Base-by-base conservation (phyloP, 2,888 invertebrate species). In the Pedicia rivosa region DNA sequence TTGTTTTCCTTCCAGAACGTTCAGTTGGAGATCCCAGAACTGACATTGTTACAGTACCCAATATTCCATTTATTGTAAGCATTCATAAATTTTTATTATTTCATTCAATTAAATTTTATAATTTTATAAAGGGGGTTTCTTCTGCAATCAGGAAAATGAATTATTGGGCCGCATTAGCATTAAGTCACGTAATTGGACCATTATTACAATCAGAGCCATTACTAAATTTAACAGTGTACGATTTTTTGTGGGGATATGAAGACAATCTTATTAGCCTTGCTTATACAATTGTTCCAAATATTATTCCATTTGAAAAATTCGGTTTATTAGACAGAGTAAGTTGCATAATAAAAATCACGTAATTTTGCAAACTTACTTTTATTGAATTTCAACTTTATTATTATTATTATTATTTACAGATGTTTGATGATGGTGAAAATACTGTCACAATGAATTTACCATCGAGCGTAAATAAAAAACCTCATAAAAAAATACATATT, bases 181-280 rank as follows among this genome's bases (percentile, higher is more conserved):
- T 80, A 35, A 64, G 72, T n/a, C n/a, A n/a, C 34, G 58, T 75
- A 6, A 48, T 81, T 37, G 59, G 69, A 3, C 61, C 61, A 26
- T 61, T 64, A 12, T 47, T 79, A 17, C 60, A 69, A 38, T 65
- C 75, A 1, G 55, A 74, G 46, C 66, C 79, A 1, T 70, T 86
- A 42, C 53, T 80, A 12, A 66, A 68, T 17, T 51, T 78, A 24
- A 66, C 70, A 0, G 74, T 77, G 0, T 59, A 79, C 39, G 76
- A 83, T 19, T 79, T 75, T 50, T 59, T 87, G 10, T 86, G 83
- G 81, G 87, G 87, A 1, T 86, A 84, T 53, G 71, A 81, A 2
- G 86, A 88, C 50, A 65, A 68, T 1, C 51, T 88, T 29, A 72
- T 88, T 33, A 61, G 64, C 2, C 53, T 83, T 22, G 83, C 81